These are phyloP conservation scores for Diacarnus erythraeanus DNA, from an alignment of 37 sponge, comb jelly and placozoan genomes.

Conservation along the genomic window DNA sequence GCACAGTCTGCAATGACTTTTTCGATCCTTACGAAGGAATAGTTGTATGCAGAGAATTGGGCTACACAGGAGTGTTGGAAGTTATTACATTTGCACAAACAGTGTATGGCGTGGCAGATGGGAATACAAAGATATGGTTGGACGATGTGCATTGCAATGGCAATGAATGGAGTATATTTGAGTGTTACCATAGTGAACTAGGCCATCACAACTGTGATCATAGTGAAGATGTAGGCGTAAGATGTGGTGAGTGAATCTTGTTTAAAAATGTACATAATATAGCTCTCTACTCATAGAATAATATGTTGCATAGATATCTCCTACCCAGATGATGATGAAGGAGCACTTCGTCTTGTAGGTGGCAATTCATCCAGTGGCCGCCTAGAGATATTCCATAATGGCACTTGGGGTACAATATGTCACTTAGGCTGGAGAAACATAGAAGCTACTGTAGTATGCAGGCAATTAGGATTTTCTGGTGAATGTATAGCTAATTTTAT, in stretches of 20 bases:
- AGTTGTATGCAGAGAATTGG: conserved; percentile 57
- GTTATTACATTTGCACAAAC: not conserved
- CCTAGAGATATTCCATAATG: conserved; percentile 13
- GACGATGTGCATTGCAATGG: conserved; percentile 47
- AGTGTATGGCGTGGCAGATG: conserved; percentile 10
- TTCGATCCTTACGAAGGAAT: conserved; percentile 17
- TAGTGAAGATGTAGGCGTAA: conserved; percentile 53
- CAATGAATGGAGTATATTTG: conserved; percentile 12
- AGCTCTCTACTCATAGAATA: not conserved
- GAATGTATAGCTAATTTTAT: no score
- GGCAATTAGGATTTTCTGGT: conserved; percentile 20
- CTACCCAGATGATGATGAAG: conserved; percentile 6
- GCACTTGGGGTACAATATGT: conserved; percentile 26
- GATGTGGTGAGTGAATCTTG: conserved; percentile 14
- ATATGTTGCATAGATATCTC: not conserved
- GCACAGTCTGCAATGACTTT: conserved; percentile 59
- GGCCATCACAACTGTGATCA: conserved; percentile 48
- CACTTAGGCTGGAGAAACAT: not conserved
- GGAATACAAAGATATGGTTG: conserved; percentile 49
- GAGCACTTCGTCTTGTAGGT: conserved; percentile 3
- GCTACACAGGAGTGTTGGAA: conserved; percentile 3
- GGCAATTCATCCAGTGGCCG: not conserved
- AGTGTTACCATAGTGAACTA: conserved; percentile 15
- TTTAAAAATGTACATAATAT: no score
- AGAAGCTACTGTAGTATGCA: conserved; percentile 23